phyloP scores from a whole-genome alignment of 2,888 invertebrate genomes.

The Hanleya hanleyi region DNA sequence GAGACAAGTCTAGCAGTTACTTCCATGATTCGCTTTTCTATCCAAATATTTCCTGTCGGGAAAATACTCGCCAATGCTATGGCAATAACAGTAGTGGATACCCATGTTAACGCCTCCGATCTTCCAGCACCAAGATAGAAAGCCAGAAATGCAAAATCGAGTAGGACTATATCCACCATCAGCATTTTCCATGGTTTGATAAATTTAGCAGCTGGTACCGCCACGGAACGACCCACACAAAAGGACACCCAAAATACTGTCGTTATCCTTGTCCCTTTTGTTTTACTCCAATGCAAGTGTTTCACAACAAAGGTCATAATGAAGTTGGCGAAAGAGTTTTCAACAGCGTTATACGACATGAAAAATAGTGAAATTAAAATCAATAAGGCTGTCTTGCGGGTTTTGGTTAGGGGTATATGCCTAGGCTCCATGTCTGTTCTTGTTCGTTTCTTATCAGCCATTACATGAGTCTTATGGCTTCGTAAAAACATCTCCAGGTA shows the following conservation, averaged over 20 bases:
- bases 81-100: conserved; percentile 67
- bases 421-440: conserved; percentile 18
- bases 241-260: conserved; percentile 73
- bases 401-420: conserved; percentile 17
- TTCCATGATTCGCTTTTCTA: conserved; percentile 68
- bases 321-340: conserved; percentile 70
- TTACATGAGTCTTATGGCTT: conserved; percentile 12
- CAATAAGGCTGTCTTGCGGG: conserved; percentile 57
- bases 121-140: conserved; percentile 45
- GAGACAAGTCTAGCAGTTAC: conserved; percentile 72
- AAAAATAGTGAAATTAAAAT: conserved; percentile 64
- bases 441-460: conserved; percentile 1
- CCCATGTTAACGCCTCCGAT: conserved; percentile 60
- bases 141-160: conserved; percentile 36
- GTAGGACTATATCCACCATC: conserved; percentile 57
- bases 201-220: conserved; percentile 67
- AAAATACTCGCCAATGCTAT: conserved; percentile 73
- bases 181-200: conserved; percentile 67
- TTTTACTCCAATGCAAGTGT: conserved; percentile 59
- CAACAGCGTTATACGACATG: conserved; percentile 70
- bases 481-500: conserved; percentile 32
- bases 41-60: conserved; percentile 73
- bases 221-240: conserved; percentile 68
- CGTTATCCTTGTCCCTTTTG: conserved; percentile 62
- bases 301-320: conserved; percentile 68